These are phyloP conservation scores for Rotaria sp. DNA, from an alignment of 2,888 invertebrate genomes.

Conservation along the genomic window DNA sequence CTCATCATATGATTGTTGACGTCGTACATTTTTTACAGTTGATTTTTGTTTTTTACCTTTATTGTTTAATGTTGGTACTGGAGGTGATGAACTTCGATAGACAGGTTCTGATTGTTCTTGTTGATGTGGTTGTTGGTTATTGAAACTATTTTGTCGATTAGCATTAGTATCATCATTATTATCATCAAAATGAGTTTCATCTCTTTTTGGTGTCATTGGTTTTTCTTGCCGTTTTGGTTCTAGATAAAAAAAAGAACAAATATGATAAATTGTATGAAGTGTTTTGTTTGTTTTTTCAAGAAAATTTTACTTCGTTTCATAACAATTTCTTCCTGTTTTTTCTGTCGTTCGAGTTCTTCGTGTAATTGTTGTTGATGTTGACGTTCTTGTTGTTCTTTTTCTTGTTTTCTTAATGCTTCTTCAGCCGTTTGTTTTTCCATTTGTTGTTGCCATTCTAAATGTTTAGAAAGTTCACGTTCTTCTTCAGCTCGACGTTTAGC, in stretches of 20 bases:
- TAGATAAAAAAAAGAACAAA: background rate
- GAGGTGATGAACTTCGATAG: conserved; percentile 35
- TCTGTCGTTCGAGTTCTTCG: conserved; percentile 29
- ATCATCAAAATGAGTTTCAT: background rate
- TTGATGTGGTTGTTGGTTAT: background rate
- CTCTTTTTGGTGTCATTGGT: background rate
- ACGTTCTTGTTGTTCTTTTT: background rate
- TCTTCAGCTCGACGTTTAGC: conserved; percentile 37
- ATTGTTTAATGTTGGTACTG: conserved; percentile 22
- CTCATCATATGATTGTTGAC: background rate
- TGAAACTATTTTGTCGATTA: background rate
- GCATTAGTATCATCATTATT: background rate
- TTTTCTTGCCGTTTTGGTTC: background rate
- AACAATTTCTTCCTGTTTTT: background rate
- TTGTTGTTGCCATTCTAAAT: background rate
- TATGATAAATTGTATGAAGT: background rate
- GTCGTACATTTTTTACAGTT: background rate
- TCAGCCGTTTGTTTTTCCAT: background rate
- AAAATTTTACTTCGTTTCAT: background rate
- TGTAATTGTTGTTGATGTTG: conserved; percentile 27
- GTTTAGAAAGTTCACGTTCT: conserved; percentile 26
- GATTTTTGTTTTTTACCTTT: conserved; percentile 29
- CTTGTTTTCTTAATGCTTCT: background rate
- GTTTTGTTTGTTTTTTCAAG: background rate
- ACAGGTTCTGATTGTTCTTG: background rate